Evolutionary conservation across 1,140 invertebrate species (phyloP), one percentile per base, ranked within the genome.

Genomic region (Dinothrombium tinctorium): DNA sequence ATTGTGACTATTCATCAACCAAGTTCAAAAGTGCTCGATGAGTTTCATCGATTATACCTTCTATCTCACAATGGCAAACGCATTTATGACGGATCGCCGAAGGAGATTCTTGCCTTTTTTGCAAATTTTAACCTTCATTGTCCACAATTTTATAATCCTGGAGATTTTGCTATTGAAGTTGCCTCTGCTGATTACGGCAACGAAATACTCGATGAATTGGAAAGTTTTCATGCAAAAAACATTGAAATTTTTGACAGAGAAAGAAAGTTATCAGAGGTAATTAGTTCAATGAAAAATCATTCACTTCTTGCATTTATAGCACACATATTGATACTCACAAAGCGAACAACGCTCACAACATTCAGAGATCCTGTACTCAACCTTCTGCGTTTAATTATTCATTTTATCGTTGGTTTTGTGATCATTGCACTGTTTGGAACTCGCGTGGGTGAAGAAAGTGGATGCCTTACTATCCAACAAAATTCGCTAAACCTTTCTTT

Each of bases 61-160:
- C 15, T 45, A 2, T 15, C 44, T 8, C 12, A 12, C 9, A 40
- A 36, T 32, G 44, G 44, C 20, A 9, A 12, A 8, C 37, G 39
- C 17, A 41, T 42, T 9, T 45, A 35, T 29, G 69, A 79, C 53
- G 86, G 87, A 2, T 68, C 70, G 8, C 51, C 41, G 4, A 23
- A 35, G 24, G n/a, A 45, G n/a, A 19, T 48, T 17, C 22, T 46
- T 4, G 12, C n/a, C 11, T 36, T 42, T 41, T 25, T 48, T 2
- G 20, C 15, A 21, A 3, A 14, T 8, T 41, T 28, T 21, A 73
- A 74, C 3, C 65, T 89, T 4, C 67, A 76, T 17, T 92, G 84
- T 60, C 86, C 87, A 0, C 72, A 76, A 48, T 92, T 92, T 55
- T 83, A 92, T 60, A 95, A 92, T 60, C 84, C 86, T 31, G 83